Percentiles rank a stretch among this genome's conserved stretches.
Conservation (phyloP, 2,797 vertebrate species). For the Thunnus albacares region DNA sequence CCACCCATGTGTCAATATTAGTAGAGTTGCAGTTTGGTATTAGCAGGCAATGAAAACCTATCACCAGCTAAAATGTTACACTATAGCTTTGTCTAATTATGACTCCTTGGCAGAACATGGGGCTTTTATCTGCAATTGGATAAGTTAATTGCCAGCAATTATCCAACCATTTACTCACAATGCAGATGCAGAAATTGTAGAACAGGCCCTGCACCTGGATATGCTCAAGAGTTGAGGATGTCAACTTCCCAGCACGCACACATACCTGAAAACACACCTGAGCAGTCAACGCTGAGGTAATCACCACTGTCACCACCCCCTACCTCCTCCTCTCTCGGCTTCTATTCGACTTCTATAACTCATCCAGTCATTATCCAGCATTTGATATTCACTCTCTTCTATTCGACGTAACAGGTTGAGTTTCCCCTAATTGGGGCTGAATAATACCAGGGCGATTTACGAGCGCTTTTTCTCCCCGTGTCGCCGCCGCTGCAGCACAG, state of each 20-base stretch:
- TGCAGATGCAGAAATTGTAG: slow-evolving; percentile 58
- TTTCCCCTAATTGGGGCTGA: slow-evolving; percentile 83
- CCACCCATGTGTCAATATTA: slow-evolving; percentile 17
- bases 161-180: slow-evolving; percentile 60
- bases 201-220: slow-evolving; percentile 69
- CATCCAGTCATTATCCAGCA: slow-evolving; percentile 77
- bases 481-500: slow-evolving; percentile 50
- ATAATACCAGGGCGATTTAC: slow-evolving; percentile 80
- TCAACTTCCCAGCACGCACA: slow-evolving; percentile 47
- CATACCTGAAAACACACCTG: slow-evolving; percentile 69
- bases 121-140: slow-evolving; percentile 72
- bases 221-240: slow-evolving; percentile 50
- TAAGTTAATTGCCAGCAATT: slow-evolving; percentile 76
- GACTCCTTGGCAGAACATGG: slow-evolving; percentile 45
- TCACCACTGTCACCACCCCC: slow-evolving; percentile 45
- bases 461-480: slow-evolving; percentile 49
- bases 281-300: slow-evolving; percentile 68
- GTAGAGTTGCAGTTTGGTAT: slow-evolving; percentile 40
- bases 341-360: slow-evolving; percentile 65
- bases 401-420: slow-evolving; percentile 78
- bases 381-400: slow-evolving; percentile 75
- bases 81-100: slow-evolving; percentile 59
- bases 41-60: slow-evolving; percentile 57
- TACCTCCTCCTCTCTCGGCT: slow-evolving; percentile 36
- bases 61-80: slow-evolving; percentile 52